Evolutionary conservation across 2,888 invertebrate species (phyloP).

Genomic region (Hemithea aestivaria): DNA sequence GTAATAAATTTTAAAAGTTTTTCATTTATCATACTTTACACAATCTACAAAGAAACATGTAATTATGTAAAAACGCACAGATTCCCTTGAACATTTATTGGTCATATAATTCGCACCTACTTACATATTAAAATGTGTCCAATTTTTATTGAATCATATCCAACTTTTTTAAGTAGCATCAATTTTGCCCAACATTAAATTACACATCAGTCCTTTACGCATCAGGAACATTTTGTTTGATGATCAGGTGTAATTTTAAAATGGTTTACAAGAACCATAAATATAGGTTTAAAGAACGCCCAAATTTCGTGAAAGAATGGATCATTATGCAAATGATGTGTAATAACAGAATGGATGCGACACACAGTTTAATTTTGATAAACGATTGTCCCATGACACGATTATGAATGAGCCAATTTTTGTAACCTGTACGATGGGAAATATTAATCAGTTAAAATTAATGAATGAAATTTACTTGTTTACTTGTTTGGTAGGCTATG

Average conservation of each 20-base stretch:
- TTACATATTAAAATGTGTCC: slow-evolving; percentile 41
- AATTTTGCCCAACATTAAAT: too few species aligned
- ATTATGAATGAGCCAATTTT: too few species aligned
- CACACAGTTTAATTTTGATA: slow-evolving; percentile 24
- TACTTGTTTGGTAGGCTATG: too few species aligned
- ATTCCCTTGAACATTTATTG: slow-evolving; percentile 37
- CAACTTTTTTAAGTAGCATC: slow-evolving; percentile 4
- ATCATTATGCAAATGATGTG: slow-evolving; percentile 50
- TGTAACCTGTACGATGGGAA: too few species aligned
- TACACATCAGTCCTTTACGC: too few species aligned
- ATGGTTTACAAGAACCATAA: too few species aligned
- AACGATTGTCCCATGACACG: too few species aligned
- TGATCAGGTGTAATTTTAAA: too few species aligned
- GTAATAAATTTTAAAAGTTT: slow-evolving; percentile 16
- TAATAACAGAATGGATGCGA: slow-evolving; percentile 41
- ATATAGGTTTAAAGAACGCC: slow-evolving; percentile 39
- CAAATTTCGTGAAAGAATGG: slow-evolving; percentile 44
- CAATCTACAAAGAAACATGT: background rate
- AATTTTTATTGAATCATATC: slow-evolving; percentile 34
- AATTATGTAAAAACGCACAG: slow-evolving; percentile 15
- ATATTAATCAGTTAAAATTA: too few species aligned
- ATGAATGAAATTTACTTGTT: too few species aligned
- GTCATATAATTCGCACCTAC: slow-evolving; percentile 44
- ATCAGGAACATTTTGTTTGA: too few species aligned
- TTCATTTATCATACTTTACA: slow-evolving; percentile 27